A percentile compares a stretch with the other conserved stretches of the same genome.
phyloP scores from a whole-genome alignment of 2,797 vertebrate species.

The Sebastes taczanowskii region DNA sequence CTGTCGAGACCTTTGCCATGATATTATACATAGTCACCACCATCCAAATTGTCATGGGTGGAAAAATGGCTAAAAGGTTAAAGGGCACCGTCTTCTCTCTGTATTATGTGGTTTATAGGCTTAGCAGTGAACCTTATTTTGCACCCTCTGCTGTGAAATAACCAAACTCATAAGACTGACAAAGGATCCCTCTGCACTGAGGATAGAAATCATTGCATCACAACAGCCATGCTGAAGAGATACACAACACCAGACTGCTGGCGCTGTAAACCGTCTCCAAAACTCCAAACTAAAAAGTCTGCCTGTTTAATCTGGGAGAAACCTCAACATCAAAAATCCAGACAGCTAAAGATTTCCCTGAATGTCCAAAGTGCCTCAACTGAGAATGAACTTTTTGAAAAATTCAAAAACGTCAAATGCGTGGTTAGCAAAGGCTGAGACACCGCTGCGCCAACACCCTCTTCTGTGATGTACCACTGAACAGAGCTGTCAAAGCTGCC shows the following conservation, averaged over 20 bases:
- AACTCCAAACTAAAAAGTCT: neutral
- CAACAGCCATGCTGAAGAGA: neutral
- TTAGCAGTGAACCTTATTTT: neutral
- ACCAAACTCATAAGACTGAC: neutral
- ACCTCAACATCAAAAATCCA: neutral
- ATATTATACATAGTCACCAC: neutral
- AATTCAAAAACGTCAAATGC: neutral
- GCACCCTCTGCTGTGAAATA: neutral
- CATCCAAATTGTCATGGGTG: neutral
- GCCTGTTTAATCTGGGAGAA: neutral
- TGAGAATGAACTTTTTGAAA: neutral
- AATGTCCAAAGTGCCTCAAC: neutral
- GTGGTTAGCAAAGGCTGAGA: neutral
- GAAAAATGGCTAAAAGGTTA: neutral
- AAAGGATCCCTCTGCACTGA: neutral
- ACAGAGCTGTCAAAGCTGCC: slow-evolving; percentile 21
- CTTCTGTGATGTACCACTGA: slow-evolving; percentile 9
- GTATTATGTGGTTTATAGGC: neutral
- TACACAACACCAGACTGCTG: neutral
- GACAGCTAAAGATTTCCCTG: neutral
- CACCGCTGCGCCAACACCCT: slow-evolving; percentile 1
- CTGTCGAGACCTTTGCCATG: neutral
- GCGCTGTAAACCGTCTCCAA: neutral
- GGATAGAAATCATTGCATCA: neutral
- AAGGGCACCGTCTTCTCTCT: neutral